phyloP scores from a whole-genome alignment of 2,797 vertebrate genomes.

The Lycodopsis pacificus region DNA sequence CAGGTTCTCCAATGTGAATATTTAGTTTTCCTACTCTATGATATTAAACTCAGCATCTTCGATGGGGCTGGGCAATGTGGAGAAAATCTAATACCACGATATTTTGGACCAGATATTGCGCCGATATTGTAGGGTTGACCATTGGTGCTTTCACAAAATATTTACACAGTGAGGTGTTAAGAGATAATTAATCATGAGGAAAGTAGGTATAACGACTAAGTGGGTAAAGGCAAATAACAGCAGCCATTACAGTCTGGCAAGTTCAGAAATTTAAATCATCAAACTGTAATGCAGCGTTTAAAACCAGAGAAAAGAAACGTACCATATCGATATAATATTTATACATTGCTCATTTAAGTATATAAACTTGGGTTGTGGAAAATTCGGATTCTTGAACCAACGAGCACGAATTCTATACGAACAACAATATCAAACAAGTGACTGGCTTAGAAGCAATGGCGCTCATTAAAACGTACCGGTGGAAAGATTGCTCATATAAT shows the following conservation, averaged over 20 bases:
- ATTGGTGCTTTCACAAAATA: no score
- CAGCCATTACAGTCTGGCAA: neutral
- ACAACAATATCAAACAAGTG: neutral
- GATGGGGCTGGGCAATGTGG: neutral
- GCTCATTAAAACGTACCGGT: conserved; percentile 1
- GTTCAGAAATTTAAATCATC: no score
- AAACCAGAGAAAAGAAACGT: neutral
- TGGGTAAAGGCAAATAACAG: neutral
- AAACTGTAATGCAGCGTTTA: neutral
- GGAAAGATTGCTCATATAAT: conserved; percentile 19
- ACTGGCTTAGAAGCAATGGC: neutral
- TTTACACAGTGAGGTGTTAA: neutral
- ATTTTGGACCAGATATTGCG: no score
- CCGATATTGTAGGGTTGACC: no score
- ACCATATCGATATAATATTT: neutral
- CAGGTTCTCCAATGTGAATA: neutral
- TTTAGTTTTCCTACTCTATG: neutral
- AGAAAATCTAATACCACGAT: neutral
- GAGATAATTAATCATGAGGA: neutral
- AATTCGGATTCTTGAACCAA: neutral
- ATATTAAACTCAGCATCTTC: neutral
- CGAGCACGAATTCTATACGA: neutral
- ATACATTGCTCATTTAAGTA: neutral
- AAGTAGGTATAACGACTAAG: neutral
- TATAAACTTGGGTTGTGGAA: neutral